Base-by-base conservation (phyloP, 1,140 invertebrate genomes). In the Zophobas atratus region DNA sequence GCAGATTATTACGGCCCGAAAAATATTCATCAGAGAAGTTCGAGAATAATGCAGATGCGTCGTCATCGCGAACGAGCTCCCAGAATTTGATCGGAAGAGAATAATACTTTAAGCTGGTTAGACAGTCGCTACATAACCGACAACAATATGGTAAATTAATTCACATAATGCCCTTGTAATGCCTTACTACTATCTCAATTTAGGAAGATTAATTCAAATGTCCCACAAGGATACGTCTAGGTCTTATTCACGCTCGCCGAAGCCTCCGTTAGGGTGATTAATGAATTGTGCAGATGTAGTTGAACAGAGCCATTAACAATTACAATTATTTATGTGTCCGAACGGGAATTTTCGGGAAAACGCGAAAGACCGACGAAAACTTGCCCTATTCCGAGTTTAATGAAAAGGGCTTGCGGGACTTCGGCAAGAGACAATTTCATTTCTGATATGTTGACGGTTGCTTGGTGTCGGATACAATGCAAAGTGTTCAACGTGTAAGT, bases 381-480 rank as follows among this genome's bases (percentile, higher is more conserved):
- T 20, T 20, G 20, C 20, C 0, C 20, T 20, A 0, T 20, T 20
- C 20, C 20, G 20, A 20, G 20, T 20, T 20, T 20, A 77, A 77
- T 77, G 76, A 77, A 77, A 77, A 77, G 33, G 55, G 35, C 76
- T 34, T 41, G 36, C 46, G 76, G 73, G 63, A 77, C 73, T 77
- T 67, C 76, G 67, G 67, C 73, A 77, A 73, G 48, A 72, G 72
- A 73, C 48, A 72, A 55, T 77, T 60, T 71, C 71, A 71, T 77
- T 76, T 76, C 34, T 76, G 55, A 76, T 76, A 60, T 55, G 75
- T 43, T 55, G 55, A 76, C 70, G 60, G 41, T 48, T 51, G 48
- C 63, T 20, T 46, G 20, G n/a, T 43, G n/a, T 51, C 32, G 43
- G 6, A 33, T 38, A 43, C 39, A 67, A 67, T 67, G 43, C 60